These are phyloP conservation scores for Lagocephalus sceleratus DNA, from an alignment of 2,797 vertebrate species.

Conservation along the genomic window DNA sequence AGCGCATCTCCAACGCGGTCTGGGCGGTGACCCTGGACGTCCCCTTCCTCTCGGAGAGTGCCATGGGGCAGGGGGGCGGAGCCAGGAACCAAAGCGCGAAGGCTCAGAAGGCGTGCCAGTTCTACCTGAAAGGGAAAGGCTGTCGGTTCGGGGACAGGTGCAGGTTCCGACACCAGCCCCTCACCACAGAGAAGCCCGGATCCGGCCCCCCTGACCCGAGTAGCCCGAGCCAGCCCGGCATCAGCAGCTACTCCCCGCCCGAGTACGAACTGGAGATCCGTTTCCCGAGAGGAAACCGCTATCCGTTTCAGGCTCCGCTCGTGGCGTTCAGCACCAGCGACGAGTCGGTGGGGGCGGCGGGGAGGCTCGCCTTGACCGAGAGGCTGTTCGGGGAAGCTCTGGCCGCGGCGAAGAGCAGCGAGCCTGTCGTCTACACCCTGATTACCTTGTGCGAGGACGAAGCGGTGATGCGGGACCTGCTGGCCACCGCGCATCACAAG, in stretches of 20 bases:
- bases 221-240: constrained; percentile 76
- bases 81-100: constrained; percentile 28
- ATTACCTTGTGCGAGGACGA: constrained; percentile 88
- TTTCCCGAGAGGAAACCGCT: constrained; percentile 87
- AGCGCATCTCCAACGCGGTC: constrained; percentile 87
- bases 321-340: constrained; percentile 92
- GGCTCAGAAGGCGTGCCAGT: constrained; percentile 79
- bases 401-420: constrained; percentile 77
- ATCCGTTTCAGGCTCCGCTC: constrained; percentile 90
- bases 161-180: constrained; percentile 85
- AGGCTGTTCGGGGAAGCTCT: constrained; percentile 86
- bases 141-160: constrained; percentile 90
- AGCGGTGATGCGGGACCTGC: constrained; percentile 74
- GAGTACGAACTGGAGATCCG: constrained; percentile 91
- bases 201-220: constrained; percentile 29
- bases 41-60: constrained; percentile 63
- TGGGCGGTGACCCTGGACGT: constrained; percentile 87
- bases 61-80: constrained; percentile 1
- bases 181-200: constrained; percentile 52
- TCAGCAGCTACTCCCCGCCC: constrained; percentile 70
- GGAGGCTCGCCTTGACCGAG: constrained; percentile 86
- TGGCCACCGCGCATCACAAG: constrained; percentile 83
- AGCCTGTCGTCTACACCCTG: constrained; percentile 89
- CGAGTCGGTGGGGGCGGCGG: constrained; percentile 80
- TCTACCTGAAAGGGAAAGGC: constrained; percentile 84